Percentiles rank a stretch among this genome's conserved stretches.
phyloP scores from a whole-genome alignment of 2,888 invertebrate species.

The Scaptomyza reducta region DNA sequence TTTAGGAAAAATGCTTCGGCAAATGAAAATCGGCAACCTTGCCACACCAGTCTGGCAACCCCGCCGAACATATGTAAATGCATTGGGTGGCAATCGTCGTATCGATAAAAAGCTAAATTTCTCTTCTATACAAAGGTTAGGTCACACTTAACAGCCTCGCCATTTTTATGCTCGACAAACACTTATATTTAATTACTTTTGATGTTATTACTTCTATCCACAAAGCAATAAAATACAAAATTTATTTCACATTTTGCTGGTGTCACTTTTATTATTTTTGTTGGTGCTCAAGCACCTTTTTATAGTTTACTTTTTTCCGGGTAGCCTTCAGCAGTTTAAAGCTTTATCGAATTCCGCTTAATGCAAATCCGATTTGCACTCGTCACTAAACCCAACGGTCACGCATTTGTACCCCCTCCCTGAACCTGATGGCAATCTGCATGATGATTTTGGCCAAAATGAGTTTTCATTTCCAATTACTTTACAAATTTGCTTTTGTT shows the following conservation, averaged over 20 bases:
- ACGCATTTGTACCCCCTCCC: conserved; percentile 25
- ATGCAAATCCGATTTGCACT: conserved; percentile 24
- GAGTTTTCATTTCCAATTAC: conserved; percentile 79
- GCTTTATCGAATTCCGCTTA: conserved; percentile 38
- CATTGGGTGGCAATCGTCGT: too few species aligned
- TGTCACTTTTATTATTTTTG: not conserved
- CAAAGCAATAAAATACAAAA: too few species aligned
- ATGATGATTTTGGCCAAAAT: conserved; percentile 63
- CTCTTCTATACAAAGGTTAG: too few species aligned
- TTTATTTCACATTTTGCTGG: too few species aligned
- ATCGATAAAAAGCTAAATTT: too few species aligned
- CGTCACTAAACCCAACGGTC: conserved; percentile 2
- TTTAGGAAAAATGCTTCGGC: too few species aligned
- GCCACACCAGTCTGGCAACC: too few species aligned
- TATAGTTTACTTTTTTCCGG: not conserved
- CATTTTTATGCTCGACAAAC: too few species aligned
- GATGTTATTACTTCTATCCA: too few species aligned
- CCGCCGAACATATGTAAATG: too few species aligned
- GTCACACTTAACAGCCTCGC: too few species aligned
- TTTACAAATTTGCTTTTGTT: conserved; percentile 74
- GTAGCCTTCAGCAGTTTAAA: conserved; percentile 13
- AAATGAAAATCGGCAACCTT: not conserved
- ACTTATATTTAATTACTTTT: too few species aligned
- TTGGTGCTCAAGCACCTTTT: not conserved
- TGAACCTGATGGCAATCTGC: conserved; percentile 15